Percentiles rank a stretch among this genome's conserved stretches.
Evolutionary conservation across 2,797 vertebrate species (phyloP).

Genomic region (Rhinatrema bivittatum): DNA sequence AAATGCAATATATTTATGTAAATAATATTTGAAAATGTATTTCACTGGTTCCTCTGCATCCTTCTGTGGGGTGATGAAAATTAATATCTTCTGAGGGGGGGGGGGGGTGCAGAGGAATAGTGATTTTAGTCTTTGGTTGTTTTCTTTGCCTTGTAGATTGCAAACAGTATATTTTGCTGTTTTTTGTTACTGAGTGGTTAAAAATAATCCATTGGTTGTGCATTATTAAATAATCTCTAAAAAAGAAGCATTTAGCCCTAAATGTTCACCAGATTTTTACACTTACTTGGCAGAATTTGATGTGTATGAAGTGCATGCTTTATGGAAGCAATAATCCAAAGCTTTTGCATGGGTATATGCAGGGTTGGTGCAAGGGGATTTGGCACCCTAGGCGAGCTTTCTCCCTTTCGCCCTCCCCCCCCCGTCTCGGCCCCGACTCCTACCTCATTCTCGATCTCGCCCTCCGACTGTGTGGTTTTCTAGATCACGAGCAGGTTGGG

Average conservation of each 20-base stretch:
- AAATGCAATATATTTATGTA: conserved; percentile 57
- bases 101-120: conserved; percentile 8
- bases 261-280: neutral
- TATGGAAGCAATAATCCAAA: too few relatives aligned
- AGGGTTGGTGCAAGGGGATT: too few relatives aligned
- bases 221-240: conserved; percentile 20
- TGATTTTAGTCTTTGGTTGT: conserved; percentile 11
- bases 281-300: conserved; percentile 16
- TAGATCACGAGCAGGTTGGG: too few relatives aligned
- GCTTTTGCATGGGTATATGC: too few relatives aligned
- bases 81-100: conserved; percentile 29
- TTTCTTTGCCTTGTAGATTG: conserved; percentile 13
- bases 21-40: conserved; percentile 50
- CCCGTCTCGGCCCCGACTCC: too few relatives aligned
- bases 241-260: too few relatives aligned
- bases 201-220: conserved; percentile 21
- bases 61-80: conserved; percentile 8
- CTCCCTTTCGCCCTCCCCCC: too few relatives aligned
- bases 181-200: conserved; percentile 12
- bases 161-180: conserved; percentile 25
- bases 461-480: too few relatives aligned
- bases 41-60: conserved; percentile 25
- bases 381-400: too few relatives aligned
- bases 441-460: too few relatives aligned
- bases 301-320: conserved; percentile 22